Evolutionary conservation across 2,888 invertebrate species (phyloP), one percentile per base, ranked within the genome.

Genomic region (Temnothorax ravouxi): DNA sequence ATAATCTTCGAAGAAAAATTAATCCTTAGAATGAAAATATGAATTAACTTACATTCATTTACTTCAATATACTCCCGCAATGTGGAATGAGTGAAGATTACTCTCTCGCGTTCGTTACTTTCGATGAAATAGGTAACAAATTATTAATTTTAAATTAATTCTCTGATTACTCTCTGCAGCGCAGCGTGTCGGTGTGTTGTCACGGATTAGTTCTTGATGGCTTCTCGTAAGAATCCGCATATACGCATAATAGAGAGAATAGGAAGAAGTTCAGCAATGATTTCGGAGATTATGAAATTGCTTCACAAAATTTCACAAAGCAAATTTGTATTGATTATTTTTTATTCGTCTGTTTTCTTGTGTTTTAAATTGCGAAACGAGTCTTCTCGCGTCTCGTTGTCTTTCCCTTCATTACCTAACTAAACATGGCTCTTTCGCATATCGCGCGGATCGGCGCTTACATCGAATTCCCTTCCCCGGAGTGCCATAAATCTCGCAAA

Each of bases 401-500:
- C n/a, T 66, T 54, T 44, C n/a, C 8, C 62, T 64, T 77, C 44
- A 67, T 77, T 77, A 67, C 13, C 44, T n/a, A 34, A 13, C 67
- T 44, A 50, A 76, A 44, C 56, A 38, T n/a, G 29, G 29, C n/a
- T 66, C 13, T 50, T 34, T 13, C n/a, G 44, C 13, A 29, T 59
- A 74, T 59, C 59, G 47, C 41, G 50, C 54, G 71, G 21, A 72
- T 72, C 54, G 29, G n/a, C 44, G 44, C 29, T 47, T 4, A n/a
- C n/a, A 34, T 67, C 64, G 64, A 64, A 77, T 66, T 66, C 54
- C 66, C 54, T 77, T 77, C 5, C 11, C 29, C 11, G 44, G n/a
- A 34, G 41, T 34, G 67, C 67, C 44, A 77, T 77, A 77, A 77
- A 77, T 77, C 77, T 77, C 77, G 66, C 67, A 77, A 77, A 77